Conservation (phyloP, 2,888 invertebrate species). For the Stramonita haemastoma region DNA sequence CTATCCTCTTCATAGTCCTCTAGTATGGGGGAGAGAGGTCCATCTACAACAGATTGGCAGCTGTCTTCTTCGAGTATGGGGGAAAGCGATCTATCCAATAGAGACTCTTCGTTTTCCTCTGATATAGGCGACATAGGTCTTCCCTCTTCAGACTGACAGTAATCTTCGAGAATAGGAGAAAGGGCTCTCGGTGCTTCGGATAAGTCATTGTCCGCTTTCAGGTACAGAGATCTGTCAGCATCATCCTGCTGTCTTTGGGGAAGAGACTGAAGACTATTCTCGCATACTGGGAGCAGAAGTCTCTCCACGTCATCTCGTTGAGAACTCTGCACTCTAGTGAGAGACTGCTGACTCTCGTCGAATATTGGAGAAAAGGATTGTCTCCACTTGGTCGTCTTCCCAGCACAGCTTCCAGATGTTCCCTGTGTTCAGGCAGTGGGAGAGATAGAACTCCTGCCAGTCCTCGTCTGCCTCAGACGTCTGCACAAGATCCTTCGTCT, state of each 20-base stretch:
- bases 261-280: no score
- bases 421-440: background rate
- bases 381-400: background rate
- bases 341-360: no score
- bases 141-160: background rate
- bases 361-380: no score
- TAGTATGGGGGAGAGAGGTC: background rate
- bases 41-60: background rate
- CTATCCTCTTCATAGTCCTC: no score
- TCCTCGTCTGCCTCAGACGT: background rate
- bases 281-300: no score
- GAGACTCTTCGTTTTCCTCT: background rate
- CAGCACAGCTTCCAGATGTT: conserved; percentile 4
- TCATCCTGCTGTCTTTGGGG: no score
- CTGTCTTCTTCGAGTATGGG: background rate
- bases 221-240: background rate
- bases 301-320: no score
- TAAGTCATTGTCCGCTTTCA: no score
- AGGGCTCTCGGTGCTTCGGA: background rate
- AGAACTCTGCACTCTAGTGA: no score
- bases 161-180: background rate
- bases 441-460: background rate
- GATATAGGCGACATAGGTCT: background rate
- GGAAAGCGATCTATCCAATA: background rate
- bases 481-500: background rate